Evolutionary conservation across 2,888 invertebrate species (phyloP).

Genomic region (Phengaris arion): DNA sequence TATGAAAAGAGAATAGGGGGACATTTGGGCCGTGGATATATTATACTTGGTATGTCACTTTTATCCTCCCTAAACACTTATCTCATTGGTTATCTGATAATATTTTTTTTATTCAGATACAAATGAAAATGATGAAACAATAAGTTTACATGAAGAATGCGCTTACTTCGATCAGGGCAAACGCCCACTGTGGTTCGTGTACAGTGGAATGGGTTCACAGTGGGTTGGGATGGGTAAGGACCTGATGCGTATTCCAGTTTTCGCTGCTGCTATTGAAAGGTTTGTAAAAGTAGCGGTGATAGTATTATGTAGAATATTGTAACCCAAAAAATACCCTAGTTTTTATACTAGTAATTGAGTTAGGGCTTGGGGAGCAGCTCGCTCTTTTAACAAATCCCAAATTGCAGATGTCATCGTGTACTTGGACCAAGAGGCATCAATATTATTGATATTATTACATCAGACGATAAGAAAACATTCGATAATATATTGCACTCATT

Average conservation of each 20-base stretch:
- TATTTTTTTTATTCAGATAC: constrained; percentile 1
- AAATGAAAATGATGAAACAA: background rate
- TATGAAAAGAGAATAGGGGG: constrained; percentile 70
- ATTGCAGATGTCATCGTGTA: constrained; percentile 22
- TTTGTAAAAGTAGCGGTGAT: background rate
- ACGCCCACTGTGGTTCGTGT: constrained; percentile 18
- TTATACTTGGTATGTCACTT: constrained; percentile 61
- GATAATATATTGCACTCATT: constrained; percentile 85
- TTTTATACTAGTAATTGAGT: background rate
- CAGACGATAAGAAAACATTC: constrained; percentile 64
- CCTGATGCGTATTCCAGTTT: constrained; percentile 28
- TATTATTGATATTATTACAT: constrained; percentile 28
- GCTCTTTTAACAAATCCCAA: background rate
- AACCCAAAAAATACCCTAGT: no score
- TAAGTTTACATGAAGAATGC: background rate
- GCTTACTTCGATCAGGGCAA: constrained; percentile 17
- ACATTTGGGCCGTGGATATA: constrained; percentile 83
- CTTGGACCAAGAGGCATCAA: constrained; percentile 23
- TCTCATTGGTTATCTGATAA: background rate
- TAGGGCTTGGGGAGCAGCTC: no score
- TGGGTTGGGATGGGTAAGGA: constrained; percentile 22
- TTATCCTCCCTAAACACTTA: background rate
- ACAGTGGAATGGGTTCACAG: constrained; percentile 18
- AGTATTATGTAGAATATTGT: background rate
- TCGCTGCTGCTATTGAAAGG: constrained; percentile 26